Base-by-base conservation (phyloP, 2,113 vertebrate genomes). In the Thalassarche chlororhynchos region DNA sequence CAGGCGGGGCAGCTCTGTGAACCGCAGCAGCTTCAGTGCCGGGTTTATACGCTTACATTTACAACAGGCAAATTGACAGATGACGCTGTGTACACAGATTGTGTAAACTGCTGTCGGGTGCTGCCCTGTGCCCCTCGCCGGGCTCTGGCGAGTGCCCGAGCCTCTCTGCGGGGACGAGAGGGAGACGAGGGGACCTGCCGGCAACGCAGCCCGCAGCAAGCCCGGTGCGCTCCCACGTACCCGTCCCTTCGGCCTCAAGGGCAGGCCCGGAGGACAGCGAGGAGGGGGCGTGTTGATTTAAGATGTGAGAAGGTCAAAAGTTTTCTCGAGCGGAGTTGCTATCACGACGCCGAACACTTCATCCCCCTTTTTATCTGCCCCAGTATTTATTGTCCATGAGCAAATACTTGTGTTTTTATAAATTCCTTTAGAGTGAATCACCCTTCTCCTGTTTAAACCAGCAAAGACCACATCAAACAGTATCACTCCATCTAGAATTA, bases 401-500 rank as follows among this genome's bases (percentile, higher is more conserved):
- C 97, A 98, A 98, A 98, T 97, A 98, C 94, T 98, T 96, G 97
- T 96, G 95, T 98, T 98, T 98, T 97, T 98, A 97, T 96, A 98
- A 98, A 98, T 98, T 97, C 98, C 96, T 98, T 77, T 40, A 66
- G 91, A 96, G 90, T 98, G 98, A 98, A 98, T 98, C 98, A 98
- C 96, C 89, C 88, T 93, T 93, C 96, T 97, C 97, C 96, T 98
- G 97, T 97, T 98, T 89, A 97, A 98, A 97, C 97, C 97, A 96
- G 95, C 74, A 89, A 93, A 95, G 97, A 94, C 98, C 97, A 98
- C 98, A 97, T 98, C 97, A 98, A 98, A 98, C 97, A 95, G 94
- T 92, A 97, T 91, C 96, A 86, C 92, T 94, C 92, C 93, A 97
- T 93, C 96, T 95, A 91, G 74, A 94, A 98, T 98, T 98, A 98